Conservation (phyloP, 2,113 vertebrate genomes). For the Pedetes capensis region DNA sequence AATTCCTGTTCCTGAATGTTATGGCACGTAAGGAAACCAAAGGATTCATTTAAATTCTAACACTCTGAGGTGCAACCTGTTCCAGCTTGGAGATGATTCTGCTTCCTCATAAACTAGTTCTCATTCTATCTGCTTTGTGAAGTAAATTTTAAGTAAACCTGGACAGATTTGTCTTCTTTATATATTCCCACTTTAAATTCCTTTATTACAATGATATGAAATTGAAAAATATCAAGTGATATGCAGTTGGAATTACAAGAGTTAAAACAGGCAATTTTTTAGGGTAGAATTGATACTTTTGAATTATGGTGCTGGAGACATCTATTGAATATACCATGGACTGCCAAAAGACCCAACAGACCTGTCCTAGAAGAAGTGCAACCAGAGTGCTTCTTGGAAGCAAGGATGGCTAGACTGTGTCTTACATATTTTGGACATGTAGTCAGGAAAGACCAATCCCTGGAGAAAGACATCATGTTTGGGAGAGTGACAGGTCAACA, state of each 20-base stretch:
- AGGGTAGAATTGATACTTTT: no score
- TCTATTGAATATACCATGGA: no score
- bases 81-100: not conserved
- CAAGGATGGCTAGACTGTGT: no score
- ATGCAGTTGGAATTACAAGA: conserved; percentile 6
- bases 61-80: not conserved
- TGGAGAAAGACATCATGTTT: no score
- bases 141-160: conserved; percentile 38
- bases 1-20: conserved; percentile 12
- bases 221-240: not conserved
- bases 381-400: no score
- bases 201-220: conserved; percentile 5
- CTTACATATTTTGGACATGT: no score
- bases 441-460: no score
- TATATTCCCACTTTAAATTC: not conserved
- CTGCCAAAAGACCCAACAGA: no score
- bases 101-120: not conserved
- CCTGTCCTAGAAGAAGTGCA: no score
- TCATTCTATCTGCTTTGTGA: not conserved
- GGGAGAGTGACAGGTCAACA: no score
- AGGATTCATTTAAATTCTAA: not conserved
- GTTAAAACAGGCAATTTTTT: not conserved
- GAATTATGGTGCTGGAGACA: no score
- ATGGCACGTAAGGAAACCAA: not conserved
- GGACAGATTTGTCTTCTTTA: not conserved